These are phyloP conservation scores for Grammomys dolichurus DNA, from an alignment of 2,113 vertebrate species.

Conservation along the genomic window DNA sequence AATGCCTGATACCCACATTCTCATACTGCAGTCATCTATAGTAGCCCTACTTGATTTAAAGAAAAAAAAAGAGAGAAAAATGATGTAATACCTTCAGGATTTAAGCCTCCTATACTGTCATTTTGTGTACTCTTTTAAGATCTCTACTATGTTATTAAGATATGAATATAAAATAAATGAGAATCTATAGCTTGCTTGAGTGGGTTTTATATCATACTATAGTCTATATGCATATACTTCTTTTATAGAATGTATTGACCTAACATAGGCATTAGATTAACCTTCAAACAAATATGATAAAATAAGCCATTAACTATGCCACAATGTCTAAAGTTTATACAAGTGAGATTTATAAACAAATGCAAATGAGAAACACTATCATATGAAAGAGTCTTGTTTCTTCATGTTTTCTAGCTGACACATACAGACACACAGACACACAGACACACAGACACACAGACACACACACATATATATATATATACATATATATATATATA, in stretches of 20 bases:
- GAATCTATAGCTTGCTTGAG: neutral
- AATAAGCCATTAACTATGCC: constrained; percentile 67
- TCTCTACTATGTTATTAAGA: neutral
- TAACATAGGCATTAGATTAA: constrained; percentile 76
- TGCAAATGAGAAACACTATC: constrained; percentile 69
- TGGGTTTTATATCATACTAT: constrained; percentile 70
- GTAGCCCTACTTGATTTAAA: neutral
- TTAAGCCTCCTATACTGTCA: constrained; percentile 19
- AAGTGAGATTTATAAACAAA: constrained; percentile 74
- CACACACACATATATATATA: neutral
- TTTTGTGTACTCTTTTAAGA: constrained; percentile 40
- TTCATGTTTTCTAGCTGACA: constrained; percentile 52
- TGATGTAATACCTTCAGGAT: neutral
- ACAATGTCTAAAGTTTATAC: constrained; percentile 67
- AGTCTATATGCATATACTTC: constrained; percentile 61
- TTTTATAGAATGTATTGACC: constrained; percentile 73
- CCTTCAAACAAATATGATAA: constrained; percentile 65
- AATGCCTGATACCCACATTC: neutral
- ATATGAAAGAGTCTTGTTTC: constrained; percentile 66
- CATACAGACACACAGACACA: neutral
- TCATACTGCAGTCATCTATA: neutral
- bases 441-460: neutral
- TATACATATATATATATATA: no score
- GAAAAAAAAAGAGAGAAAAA: neutral
- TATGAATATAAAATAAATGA: constrained; percentile 15